phyloP scores from a whole-genome alignment of 1,140 invertebrate genomes.

The Drosophila ficusphila region DNA sequence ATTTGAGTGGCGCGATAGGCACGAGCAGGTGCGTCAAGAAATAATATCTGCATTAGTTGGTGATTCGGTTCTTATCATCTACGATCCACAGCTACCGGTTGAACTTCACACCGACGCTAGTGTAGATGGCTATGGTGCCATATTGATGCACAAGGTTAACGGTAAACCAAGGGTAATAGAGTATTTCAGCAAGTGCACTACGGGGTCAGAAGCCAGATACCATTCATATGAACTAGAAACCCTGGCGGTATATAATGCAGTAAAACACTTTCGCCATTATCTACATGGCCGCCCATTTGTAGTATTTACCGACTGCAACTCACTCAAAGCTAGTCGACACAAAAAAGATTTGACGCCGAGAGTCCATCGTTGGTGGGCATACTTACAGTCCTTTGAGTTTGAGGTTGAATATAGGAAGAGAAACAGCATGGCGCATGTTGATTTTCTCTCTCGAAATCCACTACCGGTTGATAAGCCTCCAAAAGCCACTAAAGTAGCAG shows the following conservation, averaged over 20 bases:
- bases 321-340: background rate
- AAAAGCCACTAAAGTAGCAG: background rate
- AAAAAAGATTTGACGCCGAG: background rate
- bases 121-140: background rate
- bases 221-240: background rate
- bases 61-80: background rate
- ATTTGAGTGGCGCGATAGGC: background rate
- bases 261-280: background rate
- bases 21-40: background rate
- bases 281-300: background rate
- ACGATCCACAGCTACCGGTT: background rate
- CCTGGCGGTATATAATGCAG: background rate
- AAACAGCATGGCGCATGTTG: background rate
- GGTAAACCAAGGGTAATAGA: background rate
- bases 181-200: background rate
- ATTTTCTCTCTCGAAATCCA: background rate
- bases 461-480: background rate
- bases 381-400: background rate
- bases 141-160: too few relatives aligned
- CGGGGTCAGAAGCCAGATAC: background rate
- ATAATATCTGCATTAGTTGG: background rate
- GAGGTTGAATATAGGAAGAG: background rate
- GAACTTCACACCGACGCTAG: background rate
- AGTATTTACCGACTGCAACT: background rate
- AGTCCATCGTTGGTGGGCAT: background rate